Conservation (phyloP, 2,113 vertebrate species). For the Melozone crissalis region DNA sequence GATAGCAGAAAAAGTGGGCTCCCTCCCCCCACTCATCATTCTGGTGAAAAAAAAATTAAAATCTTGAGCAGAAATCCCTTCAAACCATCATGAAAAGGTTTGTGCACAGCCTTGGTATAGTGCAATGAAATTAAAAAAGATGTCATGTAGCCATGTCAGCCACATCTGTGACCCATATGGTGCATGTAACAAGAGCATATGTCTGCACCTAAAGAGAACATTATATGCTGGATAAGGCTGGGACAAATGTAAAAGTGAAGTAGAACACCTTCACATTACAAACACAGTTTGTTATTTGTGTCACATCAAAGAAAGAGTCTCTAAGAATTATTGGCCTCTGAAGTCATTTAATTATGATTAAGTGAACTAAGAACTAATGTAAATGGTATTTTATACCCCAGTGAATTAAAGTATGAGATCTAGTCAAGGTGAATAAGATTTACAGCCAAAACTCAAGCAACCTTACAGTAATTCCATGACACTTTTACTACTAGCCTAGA, state of each 20-base stretch:
- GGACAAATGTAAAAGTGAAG: constrained; percentile 65
- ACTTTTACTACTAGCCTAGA: constrained; percentile 69
- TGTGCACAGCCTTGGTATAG: constrained; percentile 14
- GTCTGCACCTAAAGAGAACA: constrained; percentile 66
- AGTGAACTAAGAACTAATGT: constrained; percentile 76
- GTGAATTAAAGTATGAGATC: constrained; percentile 78
- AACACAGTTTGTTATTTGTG: constrained; percentile 77
- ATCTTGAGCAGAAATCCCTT: constrained; percentile 25
- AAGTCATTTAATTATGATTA: constrained; percentile 81
- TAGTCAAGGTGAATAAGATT: constrained; percentile 77
- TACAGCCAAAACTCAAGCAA: constrained; percentile 75
- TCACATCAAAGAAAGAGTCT: constrained; percentile 77
- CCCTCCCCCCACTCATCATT: neutral
- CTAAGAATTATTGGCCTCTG: constrained; percentile 74
- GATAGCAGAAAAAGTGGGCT: neutral
- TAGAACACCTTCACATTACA: constrained; percentile 64
- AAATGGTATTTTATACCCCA: constrained; percentile 78
- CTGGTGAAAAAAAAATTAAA: neutral
- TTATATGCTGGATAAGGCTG: constrained; percentile 61
- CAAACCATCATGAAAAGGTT: constrained; percentile 22
- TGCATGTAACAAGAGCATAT: constrained; percentile 72
- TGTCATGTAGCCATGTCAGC: constrained; percentile 65
- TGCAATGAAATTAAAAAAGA: constrained; percentile 69
- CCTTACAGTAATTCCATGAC: constrained; percentile 75
- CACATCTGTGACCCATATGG: constrained; percentile 80